Base-by-base conservation (phyloP, 2,113 vertebrate genomes). In the Leucoraja erinaceus region DNA sequence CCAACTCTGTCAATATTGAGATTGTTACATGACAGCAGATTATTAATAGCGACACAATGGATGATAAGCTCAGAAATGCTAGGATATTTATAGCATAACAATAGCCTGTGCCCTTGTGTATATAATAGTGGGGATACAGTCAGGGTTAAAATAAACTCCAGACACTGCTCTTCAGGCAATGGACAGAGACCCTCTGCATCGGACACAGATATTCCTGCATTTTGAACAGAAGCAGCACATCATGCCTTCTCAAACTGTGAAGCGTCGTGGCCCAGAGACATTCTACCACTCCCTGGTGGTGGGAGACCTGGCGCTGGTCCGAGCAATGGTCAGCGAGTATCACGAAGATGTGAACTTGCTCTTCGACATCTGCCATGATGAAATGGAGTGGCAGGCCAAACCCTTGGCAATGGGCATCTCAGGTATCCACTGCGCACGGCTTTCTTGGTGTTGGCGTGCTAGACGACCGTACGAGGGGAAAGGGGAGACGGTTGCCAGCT, bases 361-460 rank as follows among this genome's bases (percentile, higher is more conserved):
- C 31, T 96, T 96, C 76, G 96, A 96, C 94, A 94, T 96, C 94
- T 94, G 75, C 33, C 93, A 84, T 16, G 94, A 95, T 0, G 95
- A 97, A 94, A 94, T 96, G 95, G 94, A 96, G 93, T 96, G 97
- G 96, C 96, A 94, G 93, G 93, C 93, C 93, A 94, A 95, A 88
- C 94, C 95, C 81, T 93, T 93, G 18, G 96, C 95, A 0, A 97
- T 96, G 0, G 96, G 97, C 93, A 93, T 95, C 61, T 96, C 97
- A 96, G 96, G 97, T 97, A 96, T 3, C 31, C 10, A 14, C 72
- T 75, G 72, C 14, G n/a, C 47, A 33, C 14, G 9, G 14, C 28
- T 25, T 12, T 63, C n/a, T 66, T 31, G 59, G n/a, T 16, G 28
- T 63, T 14, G 28, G 61, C 18, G 14, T 7, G 12, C 28, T 88